phyloP scores from a whole-genome alignment of 2,113 vertebrate species.

The Eurystomus gularis region DNA sequence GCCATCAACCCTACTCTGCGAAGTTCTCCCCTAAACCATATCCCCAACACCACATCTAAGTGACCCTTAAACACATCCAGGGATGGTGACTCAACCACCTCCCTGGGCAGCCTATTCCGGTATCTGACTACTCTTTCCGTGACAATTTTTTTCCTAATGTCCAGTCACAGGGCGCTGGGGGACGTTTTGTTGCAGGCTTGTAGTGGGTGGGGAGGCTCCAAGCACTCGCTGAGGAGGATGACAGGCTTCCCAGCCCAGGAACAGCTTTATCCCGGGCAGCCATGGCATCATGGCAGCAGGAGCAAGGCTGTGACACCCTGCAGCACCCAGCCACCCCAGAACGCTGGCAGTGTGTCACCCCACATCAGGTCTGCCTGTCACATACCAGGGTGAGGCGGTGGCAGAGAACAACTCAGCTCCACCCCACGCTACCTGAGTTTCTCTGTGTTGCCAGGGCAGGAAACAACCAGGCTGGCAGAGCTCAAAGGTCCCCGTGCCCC shows the following conservation, averaged over 20 bases:
- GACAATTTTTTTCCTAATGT: no score
- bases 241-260: not conserved
- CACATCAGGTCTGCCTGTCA: accelerated
- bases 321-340: not conserved
- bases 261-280: not conserved
- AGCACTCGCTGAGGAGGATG: not conserved
- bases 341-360: not conserved
- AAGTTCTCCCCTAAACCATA: no score
- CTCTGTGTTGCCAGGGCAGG: not conserved
- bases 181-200: not conserved
- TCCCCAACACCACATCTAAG: no score
- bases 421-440: not conserved
- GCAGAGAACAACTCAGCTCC: not conserved
- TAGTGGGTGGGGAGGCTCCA: accelerated
- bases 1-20: no score
- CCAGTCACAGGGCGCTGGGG: no score
- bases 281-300: not conserved
- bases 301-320: not conserved
- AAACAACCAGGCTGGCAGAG: not conserved
- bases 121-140: no score
- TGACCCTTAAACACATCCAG: no score
- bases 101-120: no score
- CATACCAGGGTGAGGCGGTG: not conserved
- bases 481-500: not conserved
- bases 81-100: no score